These are phyloP conservation scores for Anoncus sp. DNA, from an alignment of 2,888 invertebrate species.

Conservation along the genomic window DNA sequence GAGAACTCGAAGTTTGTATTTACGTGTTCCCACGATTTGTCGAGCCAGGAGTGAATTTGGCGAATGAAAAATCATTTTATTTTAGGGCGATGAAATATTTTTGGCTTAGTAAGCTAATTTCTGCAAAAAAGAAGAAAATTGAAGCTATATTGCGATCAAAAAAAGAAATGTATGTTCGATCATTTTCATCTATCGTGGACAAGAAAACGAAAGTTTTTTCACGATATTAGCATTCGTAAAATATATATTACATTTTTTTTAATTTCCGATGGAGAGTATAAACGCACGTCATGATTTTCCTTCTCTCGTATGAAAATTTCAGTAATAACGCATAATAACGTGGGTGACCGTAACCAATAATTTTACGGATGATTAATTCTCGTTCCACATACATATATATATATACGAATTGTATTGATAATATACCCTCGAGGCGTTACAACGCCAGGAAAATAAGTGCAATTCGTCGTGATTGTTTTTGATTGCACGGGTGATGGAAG, in stretches of 20 bases:
- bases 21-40: not conserved
- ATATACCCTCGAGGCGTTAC: constrained; percentile 38
- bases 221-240: too few relatives aligned
- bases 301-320: not conserved
- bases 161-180: not conserved
- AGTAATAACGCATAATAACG: not conserved
- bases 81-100: too few relatives aligned
- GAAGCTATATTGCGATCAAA: not conserved
- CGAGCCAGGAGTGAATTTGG: not conserved
- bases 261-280: too few relatives aligned
- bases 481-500: constrained; percentile 41
- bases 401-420: constrained; percentile 13
- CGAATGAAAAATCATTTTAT: not conserved
- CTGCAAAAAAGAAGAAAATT: too few relatives aligned
- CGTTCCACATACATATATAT: constrained; percentile 1
- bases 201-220: not conserved
- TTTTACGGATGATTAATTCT: constrained; percentile 29
- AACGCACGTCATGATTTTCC: too few relatives aligned
- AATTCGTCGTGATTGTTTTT: constrained; percentile 51
- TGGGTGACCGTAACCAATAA: constrained; percentile 16
- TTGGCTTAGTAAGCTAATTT: too few relatives aligned
- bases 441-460: constrained; percentile 26
- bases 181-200: not conserved
- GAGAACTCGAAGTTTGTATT: not conserved
- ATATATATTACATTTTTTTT: not conserved